Base-by-base conservation (phyloP, 2,888 invertebrate genomes). In the Acleris sparsana region DNA sequence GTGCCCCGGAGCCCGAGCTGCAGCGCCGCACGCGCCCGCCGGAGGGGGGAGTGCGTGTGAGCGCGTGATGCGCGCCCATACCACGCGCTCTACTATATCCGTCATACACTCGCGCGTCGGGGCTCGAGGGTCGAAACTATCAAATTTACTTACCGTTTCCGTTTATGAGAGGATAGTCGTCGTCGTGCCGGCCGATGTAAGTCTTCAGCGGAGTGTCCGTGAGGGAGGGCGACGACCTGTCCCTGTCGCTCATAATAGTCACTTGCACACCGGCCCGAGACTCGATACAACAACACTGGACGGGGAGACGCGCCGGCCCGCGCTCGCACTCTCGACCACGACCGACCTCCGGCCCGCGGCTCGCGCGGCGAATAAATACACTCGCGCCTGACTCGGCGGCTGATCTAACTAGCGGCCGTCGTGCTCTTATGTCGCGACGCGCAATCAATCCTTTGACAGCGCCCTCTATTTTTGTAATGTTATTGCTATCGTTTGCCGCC, bases 211-310 rank as follows among this genome's bases (percentile, higher is more conserved):
- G 96, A 94, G 96, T 96, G 94, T 97, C 96, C 94, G 96, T 95
- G 92, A 97, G 95, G 94, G 96, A 96, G 92, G 96, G 96, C 94
- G 96, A 97, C 93, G 95, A 95, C 93, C 96, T 96, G 94, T 96
- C 96, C 95, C 96, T 96, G 95, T 96, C 96, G 94, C 96, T 96
- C 97, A 97, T 97, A 94, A 94, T 95, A 95, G 94, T 93, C 92
- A 92, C 92, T 89, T 87, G 52, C 61, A 66, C 66, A 62, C 66
- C 66, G 57, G 57, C 66, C 62, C 66, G 39, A 66, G 56, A 62
- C 66, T 66, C 48, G 56, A 66, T 66, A 66, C 62, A 66, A 81
- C 70, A 83, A 83, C 89, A 86, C 86, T 82, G 83, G 74, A 80
- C 86, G 87, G 86, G 85, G 85, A 79, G 79, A 83, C 79, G 82